Conservation (phyloP, 2,888 invertebrate species). For the Colostygia pectinataria region DNA sequence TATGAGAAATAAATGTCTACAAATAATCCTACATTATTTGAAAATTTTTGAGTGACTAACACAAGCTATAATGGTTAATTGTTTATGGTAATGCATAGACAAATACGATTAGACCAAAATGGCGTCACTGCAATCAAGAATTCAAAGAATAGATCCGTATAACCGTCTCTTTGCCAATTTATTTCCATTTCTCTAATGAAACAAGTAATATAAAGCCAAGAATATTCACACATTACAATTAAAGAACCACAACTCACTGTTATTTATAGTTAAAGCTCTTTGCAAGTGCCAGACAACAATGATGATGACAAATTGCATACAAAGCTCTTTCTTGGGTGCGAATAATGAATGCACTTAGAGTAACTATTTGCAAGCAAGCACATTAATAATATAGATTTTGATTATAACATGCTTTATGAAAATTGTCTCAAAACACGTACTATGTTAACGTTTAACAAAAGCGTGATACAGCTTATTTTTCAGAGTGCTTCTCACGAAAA, state of each 20-base stretch:
- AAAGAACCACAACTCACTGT: conserved; percentile 18
- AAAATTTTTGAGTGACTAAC: too few relatives aligned
- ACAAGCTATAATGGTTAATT: background rate
- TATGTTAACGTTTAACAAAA: too few relatives aligned
- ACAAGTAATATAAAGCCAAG: conserved; percentile 9
- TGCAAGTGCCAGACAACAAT: conserved; percentile 31
- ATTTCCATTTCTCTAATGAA: conserved; percentile 12
- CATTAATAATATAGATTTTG: background rate
- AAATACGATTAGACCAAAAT: background rate
- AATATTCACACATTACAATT: conserved; percentile 24
- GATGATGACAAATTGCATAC: conserved; percentile 34
- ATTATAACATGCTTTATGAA: too few relatives aligned
- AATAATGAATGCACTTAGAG: conserved; percentile 23
- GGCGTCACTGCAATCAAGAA: conserved; percentile 3
- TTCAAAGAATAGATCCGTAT: conserved; percentile 5
- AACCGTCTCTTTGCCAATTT: conserved; percentile 6
- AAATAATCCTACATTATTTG: too few relatives aligned
- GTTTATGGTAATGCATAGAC: background rate
- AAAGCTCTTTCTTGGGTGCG: conserved; percentile 25
- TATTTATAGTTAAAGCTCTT: conserved; percentile 21
- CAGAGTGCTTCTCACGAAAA: too few relatives aligned
- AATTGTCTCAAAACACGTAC: too few relatives aligned
- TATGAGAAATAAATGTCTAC: too few relatives aligned
- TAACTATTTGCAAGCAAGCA: background rate
- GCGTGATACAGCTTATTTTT: too few relatives aligned